Conservation (phyloP, 2,113 vertebrate species). For the Gambusia affinis region DNA sequence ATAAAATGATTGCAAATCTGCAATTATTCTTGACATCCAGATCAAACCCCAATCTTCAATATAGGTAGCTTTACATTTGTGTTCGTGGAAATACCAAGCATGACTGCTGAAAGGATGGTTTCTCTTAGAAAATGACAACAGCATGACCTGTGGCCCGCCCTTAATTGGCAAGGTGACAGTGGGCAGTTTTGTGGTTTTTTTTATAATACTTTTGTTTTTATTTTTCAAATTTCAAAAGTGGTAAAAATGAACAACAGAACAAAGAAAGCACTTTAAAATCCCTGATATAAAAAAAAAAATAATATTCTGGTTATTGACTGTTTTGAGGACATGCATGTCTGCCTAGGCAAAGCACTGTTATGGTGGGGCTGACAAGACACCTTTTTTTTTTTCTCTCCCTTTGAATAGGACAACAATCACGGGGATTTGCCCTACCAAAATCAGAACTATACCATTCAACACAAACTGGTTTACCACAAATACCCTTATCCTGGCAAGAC, state of each 20-base stretch:
- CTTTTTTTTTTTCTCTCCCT: conserved; percentile 67
- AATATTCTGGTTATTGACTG: conserved; percentile 67
- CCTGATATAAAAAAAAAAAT: conserved; percentile 74
- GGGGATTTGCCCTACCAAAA: conserved; percentile 71
- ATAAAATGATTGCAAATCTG: conserved; percentile 79
- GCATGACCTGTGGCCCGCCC: conserved; percentile 72
- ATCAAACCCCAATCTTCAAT: conserved; percentile 77
- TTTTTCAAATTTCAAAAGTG: conserved; percentile 67
- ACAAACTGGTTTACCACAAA: conserved; percentile 72
- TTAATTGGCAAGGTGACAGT: conserved; percentile 69
- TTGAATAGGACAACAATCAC: conserved; percentile 74
- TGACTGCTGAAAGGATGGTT: conserved; percentile 67
- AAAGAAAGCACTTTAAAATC: conserved; percentile 79
- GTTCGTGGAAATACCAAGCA: conserved; percentile 77
- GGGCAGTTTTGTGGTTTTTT: conserved; percentile 55
- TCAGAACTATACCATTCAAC: conserved; percentile 71
- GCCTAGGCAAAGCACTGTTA: conserved; percentile 68
- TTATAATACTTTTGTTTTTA: conserved; percentile 22
- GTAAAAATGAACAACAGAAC: conserved; percentile 75
- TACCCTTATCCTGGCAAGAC: conserved; percentile 72
- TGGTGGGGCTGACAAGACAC: conserved; percentile 66
- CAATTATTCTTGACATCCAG: conserved; percentile 83
- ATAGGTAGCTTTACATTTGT: conserved; percentile 81
- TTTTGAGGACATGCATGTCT: conserved; percentile 77
- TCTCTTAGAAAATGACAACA: conserved; percentile 70